Evolutionary conservation across 1,140 invertebrate species (phyloP).

Genomic region (Apis cerana): DNA sequence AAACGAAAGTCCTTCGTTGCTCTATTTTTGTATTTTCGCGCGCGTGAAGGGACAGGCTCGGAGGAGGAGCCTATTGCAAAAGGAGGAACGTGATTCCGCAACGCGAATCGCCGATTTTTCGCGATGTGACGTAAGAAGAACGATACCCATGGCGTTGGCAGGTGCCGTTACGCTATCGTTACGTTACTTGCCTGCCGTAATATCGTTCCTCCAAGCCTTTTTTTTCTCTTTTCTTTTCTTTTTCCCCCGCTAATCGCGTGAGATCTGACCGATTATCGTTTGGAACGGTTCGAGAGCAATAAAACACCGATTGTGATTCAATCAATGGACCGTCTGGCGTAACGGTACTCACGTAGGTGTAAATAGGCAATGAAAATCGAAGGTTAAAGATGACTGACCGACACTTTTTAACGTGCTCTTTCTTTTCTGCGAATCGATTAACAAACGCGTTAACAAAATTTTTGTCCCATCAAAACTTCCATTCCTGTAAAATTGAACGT

Average conservation of each 20-base stretch:
- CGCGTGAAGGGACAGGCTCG: background rate
- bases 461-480: too few relatives aligned
- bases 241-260: too few relatives aligned
- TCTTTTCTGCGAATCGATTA: too few relatives aligned
- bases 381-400: too few relatives aligned
- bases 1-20: background rate
- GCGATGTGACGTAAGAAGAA: constrained; percentile 42
- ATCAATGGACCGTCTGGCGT: background rate
- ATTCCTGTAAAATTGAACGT: too few relatives aligned
- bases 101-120: constrained; percentile 40
- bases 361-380: too few relatives aligned
- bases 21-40: background rate
- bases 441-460: too few relatives aligned
- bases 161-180: constrained; percentile 44
- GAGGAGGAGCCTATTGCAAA: constrained; percentile 13
- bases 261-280: constrained; percentile 9
- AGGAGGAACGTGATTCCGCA: constrained; percentile 10
- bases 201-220: constrained; percentile 20
- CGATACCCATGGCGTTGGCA: constrained; percentile 15
- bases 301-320: background rate
- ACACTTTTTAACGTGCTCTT: too few relatives aligned
- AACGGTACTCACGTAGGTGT: too few relatives aligned
- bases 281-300: background rate
- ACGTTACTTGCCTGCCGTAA: background rate
- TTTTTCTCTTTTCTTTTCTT: background rate